phyloP scores from a whole-genome alignment of 2,113 vertebrate species.

The Ahaetulla prasina region DNA sequence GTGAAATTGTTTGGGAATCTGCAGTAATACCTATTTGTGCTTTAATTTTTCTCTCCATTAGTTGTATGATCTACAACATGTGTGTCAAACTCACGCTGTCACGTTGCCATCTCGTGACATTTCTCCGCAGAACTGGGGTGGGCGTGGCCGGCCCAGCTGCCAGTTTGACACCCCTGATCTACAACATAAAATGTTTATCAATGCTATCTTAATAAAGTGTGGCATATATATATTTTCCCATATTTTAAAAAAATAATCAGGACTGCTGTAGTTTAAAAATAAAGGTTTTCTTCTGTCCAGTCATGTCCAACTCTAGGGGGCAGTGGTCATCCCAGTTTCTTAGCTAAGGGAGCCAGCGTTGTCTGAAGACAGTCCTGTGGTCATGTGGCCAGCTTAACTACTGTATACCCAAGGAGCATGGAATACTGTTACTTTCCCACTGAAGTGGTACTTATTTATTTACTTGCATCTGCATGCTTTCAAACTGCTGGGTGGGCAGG shows the following conservation, averaged over 20 bases:
- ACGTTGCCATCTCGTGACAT: no score
- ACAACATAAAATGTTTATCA: background rate
- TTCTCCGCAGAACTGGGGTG: no score
- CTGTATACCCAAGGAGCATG: background rate
- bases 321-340: background rate
- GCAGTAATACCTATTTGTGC: background rate
- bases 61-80: background rate
- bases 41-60: no score
- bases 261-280: background rate
- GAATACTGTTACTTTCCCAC: background rate
- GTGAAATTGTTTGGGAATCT: background rate
- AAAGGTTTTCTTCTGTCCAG: background rate
- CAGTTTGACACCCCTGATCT: background rate
- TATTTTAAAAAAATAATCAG: background rate
- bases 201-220: background rate
- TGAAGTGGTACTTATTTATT: no score
- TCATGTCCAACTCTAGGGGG: background rate
- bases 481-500: no score
- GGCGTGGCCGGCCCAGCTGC: no score
- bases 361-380: no score
- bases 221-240: background rate
- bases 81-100: no score
- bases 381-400: background rate
- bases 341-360: background rate
- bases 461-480: no score